Evolutionary conservation across 1,140 invertebrate species (phyloP).

Genomic region (Hylyphantes graminicola): DNA sequence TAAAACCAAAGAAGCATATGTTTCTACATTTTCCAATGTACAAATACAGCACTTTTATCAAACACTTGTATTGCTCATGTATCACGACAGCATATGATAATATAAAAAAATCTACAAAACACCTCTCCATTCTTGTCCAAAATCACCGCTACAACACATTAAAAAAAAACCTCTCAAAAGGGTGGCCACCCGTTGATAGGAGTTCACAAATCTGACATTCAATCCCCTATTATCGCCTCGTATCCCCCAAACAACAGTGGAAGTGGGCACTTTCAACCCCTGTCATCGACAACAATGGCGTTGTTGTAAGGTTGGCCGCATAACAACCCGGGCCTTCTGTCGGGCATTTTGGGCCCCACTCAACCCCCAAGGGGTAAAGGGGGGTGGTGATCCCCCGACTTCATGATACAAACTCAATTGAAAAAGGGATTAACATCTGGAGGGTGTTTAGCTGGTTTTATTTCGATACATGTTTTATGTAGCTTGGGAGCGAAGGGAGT

Average conservation of each 20-base stretch:
- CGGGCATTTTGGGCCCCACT: conserved; percentile 24
- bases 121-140: no score
- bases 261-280: conserved; percentile 7
- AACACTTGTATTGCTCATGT: no score
- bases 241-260: conserved; percentile 22
- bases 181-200: background rate
- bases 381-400: conserved; percentile 7
- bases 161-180: no score
- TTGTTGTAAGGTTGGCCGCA: conserved; percentile 57
- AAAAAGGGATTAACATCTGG: conserved; percentile 55
- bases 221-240: conserved; percentile 10
- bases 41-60: no score
- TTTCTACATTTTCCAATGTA: no score
- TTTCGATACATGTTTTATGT: background rate
- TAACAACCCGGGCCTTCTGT: conserved; percentile 52
- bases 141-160: no score
- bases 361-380: background rate
- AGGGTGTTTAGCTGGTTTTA: conserved; percentile 27
- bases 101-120: no score
- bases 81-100: no score
- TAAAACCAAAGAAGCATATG: no score
- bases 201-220: conserved; percentile 23
- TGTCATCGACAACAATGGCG: conserved; percentile 27
- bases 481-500: background rate
- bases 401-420: conserved; percentile 45